Base-by-base conservation (phyloP, 2,113 vertebrate genomes). In the Pedetes capensis region DNA sequence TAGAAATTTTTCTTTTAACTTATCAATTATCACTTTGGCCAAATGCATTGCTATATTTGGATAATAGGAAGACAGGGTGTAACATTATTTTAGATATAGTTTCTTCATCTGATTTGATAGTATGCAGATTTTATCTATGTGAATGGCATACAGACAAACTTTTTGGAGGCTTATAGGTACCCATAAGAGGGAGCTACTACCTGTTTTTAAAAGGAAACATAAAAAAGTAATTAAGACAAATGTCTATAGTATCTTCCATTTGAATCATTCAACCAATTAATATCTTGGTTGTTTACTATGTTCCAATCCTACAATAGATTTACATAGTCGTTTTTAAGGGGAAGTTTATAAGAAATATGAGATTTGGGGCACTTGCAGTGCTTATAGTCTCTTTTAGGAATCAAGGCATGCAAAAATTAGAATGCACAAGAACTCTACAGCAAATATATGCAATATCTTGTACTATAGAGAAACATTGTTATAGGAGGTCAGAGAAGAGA, bases 51-150 rank as follows among this genome's bases (percentile, higher is more conserved):
- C 16, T 78, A 44, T 51, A 49, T 68, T 55, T 78, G 4, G 8
- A 47, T 66, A 68, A 59, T 82, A 76, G 59, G 14, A 69, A 81
- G 10, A 12, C 7, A 80, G 22, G 3, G 1, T 75, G 2, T 89
- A 82, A 74, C 34, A 86, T 5, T 37, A 86, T 81, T 82, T 85
- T 27, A 94, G 92, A 47, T 88, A 63, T 5, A 47, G 6, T 49
- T 80, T 84, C 64, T 96, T 23, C 55, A 55, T 89, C 79, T 76
- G 42, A 87, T 72, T 92, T 83, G 49, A 55, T 55, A 64, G 27
- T 57, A 3, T 59, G 27, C 20, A 44, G 27, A 47, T 68, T 82
- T 87, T 16, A 79, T 87, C 75, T 55, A 11, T 85, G 14, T 51
- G 13, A 95, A 18, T 83, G 57, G 64, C 12, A 13, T 20, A 22